Conservation (phyloP, 2,797 vertebrate species). For the Coendou prehensilis region DNA sequence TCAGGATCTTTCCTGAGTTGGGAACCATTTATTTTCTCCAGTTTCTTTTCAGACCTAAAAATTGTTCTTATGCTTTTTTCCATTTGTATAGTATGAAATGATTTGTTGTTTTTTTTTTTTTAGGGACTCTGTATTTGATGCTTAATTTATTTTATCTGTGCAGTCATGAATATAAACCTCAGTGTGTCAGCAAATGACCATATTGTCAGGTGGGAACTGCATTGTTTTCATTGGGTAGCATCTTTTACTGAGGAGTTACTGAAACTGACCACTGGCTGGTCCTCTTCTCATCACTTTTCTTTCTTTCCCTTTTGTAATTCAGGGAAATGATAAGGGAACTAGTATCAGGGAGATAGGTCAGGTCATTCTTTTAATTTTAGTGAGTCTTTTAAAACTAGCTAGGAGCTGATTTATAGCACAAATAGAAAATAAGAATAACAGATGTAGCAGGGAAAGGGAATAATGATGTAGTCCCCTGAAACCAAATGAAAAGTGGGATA, state of each 20-base stretch:
- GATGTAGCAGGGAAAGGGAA: not conserved
- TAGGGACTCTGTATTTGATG: conserved; percentile 57
- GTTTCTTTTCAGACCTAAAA: conserved; percentile 74
- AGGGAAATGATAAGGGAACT: conserved; percentile 57
- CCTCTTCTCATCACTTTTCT: conserved; percentile 5
- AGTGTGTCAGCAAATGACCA: conserved; percentile 39
- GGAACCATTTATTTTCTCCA: conserved; percentile 61
- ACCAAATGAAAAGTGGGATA: not conserved
- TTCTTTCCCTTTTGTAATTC: conserved; percentile 1
- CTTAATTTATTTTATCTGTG: conserved; percentile 81
- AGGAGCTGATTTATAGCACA: conserved; percentile 61
- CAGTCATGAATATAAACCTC: conserved; percentile 72
- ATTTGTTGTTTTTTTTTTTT: conserved; percentile 11
- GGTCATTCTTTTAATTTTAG: conserved; percentile 70
- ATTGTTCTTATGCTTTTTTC: conserved; percentile 64
- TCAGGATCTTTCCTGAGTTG: conserved; percentile 73
- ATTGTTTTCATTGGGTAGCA: not conserved
- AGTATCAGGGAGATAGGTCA: conserved; percentile 60
- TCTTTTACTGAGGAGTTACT: not conserved
- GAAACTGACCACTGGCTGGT: not conserved
- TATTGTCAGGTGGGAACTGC: not conserved
- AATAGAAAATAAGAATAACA: conserved; percentile 52
- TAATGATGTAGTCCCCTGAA: not conserved
- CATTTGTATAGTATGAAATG: conserved; percentile 59
- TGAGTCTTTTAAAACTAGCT: conserved; percentile 36